Evolutionary conservation across 2,113 vertebrate genomes (phyloP).

Genomic region (Microcebus jonahi): DNA sequence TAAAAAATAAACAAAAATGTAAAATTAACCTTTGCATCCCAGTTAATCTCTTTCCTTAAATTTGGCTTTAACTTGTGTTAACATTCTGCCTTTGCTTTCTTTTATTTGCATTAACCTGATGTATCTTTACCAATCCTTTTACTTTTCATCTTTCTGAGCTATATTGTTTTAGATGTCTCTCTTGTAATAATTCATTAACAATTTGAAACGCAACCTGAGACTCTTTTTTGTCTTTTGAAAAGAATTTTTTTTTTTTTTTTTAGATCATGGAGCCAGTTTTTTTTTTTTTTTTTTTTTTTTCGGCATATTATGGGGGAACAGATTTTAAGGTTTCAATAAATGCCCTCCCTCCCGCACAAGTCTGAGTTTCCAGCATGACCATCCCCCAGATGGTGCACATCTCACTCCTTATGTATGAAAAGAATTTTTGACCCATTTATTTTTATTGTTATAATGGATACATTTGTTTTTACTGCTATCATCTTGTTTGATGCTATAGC

Average conservation of each 20-base stretch:
- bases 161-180: background rate
- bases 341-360: too few species aligned
- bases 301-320: too few species aligned
- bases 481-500: background rate
- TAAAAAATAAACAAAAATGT: slow-evolving; percentile 12
- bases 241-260: background rate
- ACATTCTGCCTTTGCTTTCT: background rate
- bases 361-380: too few species aligned
- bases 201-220: background rate
- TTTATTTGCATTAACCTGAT: background rate
- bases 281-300: too few species aligned
- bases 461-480: background rate
- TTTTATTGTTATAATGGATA: background rate
- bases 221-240: background rate
- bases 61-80: background rate
- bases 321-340: too few species aligned
- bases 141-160: background rate
- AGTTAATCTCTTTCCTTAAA: background rate
- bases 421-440: background rate
- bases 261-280: too few species aligned
- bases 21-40: background rate
- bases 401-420: background rate
- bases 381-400: too few species aligned
- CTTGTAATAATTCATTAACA: background rate
- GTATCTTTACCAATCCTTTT: background rate